A percentile compares a stretch with the other conserved stretches of the same genome.
phyloP scores from a whole-genome alignment of 2,797 vertebrate genomes.

The Catostomus latipinnis region DNA sequence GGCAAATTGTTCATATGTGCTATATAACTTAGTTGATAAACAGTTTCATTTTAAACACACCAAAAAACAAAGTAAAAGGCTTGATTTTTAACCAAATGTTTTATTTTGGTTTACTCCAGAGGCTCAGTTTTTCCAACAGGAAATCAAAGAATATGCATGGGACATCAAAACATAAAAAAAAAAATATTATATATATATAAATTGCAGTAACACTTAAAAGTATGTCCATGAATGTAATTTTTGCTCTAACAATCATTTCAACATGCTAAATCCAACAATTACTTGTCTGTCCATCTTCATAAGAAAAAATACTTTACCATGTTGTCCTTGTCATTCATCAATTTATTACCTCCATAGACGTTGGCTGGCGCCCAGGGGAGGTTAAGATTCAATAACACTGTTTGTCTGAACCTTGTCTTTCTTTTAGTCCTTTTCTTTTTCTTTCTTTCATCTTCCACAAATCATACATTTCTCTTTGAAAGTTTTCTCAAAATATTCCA shows the following conservation, averaged over 20 bases:
- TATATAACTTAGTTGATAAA: no score
- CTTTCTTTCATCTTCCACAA: constrained; percentile 24
- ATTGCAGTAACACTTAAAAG: constrained; percentile 42
- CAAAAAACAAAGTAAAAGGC: constrained; percentile 1
- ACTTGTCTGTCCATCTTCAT: constrained; percentile 1
- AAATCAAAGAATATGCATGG: constrained; percentile 56
- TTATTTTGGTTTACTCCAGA: constrained; percentile 62
- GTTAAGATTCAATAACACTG: constrained; percentile 34
- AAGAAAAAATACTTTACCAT: constrained; percentile 33
- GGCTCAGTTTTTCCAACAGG: constrained; percentile 61
- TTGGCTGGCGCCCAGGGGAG: constrained; percentile 61
- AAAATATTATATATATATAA: constrained; percentile 2
- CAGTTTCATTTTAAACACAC: background rate
- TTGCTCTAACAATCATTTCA: constrained; percentile 32
- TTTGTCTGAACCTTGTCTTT: constrained; percentile 31
- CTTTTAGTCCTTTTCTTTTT: constrained; percentile 7
- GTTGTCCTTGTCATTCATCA: background rate
- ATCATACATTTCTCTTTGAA: constrained; percentile 51
- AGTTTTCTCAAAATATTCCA: constrained; percentile 54
- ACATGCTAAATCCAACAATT: constrained; percentile 37
- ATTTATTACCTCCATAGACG: constrained; percentile 57
- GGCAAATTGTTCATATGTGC: background rate
- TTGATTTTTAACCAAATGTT: constrained; percentile 25
- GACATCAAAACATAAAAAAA: constrained; percentile 29
- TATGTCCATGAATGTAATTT: constrained; percentile 31